These are phyloP conservation scores for Orientallactaga sibirica DNA, from an alignment of 2,797 vertebrate species.

Conservation along the genomic window DNA sequence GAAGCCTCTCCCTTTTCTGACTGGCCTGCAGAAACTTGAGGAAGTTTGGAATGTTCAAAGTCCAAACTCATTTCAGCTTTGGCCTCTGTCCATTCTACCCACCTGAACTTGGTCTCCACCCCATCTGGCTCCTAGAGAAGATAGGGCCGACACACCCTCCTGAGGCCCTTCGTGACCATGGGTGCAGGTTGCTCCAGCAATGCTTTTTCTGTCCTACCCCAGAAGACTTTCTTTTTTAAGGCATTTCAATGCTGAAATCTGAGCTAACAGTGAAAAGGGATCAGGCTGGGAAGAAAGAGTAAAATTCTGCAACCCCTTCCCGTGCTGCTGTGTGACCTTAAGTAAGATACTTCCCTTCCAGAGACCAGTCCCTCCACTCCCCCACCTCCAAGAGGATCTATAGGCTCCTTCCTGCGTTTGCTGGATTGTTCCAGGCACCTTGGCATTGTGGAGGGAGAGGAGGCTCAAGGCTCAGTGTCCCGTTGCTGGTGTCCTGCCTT, in stretches of 20 bases:
- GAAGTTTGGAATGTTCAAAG: constrained; percentile 76
- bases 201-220: not conserved
- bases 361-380: not conserved
- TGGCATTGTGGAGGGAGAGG: not conserved
- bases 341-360: constrained; percentile 3
- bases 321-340: not conserved
- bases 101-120: constrained; percentile 43
- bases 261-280: not conserved
- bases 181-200: not conserved
- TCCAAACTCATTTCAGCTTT: constrained; percentile 57
- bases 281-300: not conserved
- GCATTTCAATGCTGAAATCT: not conserved
- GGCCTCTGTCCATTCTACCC: constrained; percentile 22
- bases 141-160: constrained; percentile 55
- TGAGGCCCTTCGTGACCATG: not conserved
- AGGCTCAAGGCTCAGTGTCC: not conserved
- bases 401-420: not conserved
- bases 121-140: not conserved
- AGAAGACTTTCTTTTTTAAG: not conserved
- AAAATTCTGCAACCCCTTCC: not conserved
- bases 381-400: not conserved
- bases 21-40: constrained; percentile 71
- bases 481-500: not conserved
- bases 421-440: not conserved
- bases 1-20: constrained; percentile 28